These are phyloP conservation scores for Hybognathus amarus DNA, from an alignment of 2,797 vertebrate species.

Conservation along the genomic window DNA sequence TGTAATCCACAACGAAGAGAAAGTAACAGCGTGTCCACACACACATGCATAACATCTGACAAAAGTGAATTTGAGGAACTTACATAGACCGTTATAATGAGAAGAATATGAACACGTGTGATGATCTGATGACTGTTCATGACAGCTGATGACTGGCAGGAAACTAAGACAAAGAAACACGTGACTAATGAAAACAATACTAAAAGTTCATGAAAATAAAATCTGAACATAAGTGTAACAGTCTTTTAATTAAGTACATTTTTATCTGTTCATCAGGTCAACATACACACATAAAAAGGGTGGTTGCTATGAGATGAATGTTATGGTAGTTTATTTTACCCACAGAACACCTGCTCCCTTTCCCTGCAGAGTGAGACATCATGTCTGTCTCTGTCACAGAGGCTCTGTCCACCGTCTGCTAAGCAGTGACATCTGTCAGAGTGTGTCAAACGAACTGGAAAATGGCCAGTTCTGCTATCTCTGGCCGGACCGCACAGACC, in stretches of 20 bases:
- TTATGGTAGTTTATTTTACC: constrained; percentile 63
- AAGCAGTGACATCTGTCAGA: constrained; percentile 83
- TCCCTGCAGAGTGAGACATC: constrained; percentile 79
- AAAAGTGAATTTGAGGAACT: no score
- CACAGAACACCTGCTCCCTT: constrained; percentile 60
- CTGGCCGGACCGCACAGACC: constrained; percentile 67
- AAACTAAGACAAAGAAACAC: no score
- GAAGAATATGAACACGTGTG: no score
- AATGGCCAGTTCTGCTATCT: constrained; percentile 78
- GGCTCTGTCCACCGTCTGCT: constrained; percentile 75
- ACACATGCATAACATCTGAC: no score
- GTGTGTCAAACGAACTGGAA: constrained; percentile 78
- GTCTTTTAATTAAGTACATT: neutral
- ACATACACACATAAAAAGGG: neutral
- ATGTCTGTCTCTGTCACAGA: constrained; percentile 76
- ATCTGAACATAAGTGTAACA: no score
- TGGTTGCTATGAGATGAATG: constrained; percentile 26
- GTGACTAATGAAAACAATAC: no score
- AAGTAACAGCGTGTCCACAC: no score
- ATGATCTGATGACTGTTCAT: no score
- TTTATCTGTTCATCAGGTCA: neutral
- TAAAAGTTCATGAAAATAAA: no score
- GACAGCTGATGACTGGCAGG: no score
- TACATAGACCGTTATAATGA: no score
- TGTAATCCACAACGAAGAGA: no score